These are phyloP conservation scores for Lepus townsendii DNA, from an alignment of 2,797 vertebrate species.

Conservation along the genomic window DNA sequence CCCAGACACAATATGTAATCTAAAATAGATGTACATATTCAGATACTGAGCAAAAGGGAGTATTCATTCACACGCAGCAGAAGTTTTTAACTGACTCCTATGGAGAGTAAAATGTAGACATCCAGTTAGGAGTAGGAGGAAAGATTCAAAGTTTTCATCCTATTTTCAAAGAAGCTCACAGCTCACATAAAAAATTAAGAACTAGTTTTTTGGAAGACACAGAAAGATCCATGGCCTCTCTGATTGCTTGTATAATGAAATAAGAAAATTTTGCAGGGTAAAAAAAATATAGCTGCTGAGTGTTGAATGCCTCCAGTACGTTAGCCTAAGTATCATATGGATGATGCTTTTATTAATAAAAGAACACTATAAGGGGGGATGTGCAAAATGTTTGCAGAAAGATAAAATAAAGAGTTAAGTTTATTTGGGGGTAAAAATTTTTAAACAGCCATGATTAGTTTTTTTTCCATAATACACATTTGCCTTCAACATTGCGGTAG, in stretches of 20 bases:
- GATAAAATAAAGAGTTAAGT: too few relatives aligned
- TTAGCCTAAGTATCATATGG: neutral
- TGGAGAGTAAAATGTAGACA: neutral
- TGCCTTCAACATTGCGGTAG: too few relatives aligned
- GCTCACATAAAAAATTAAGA: slow-evolving; percentile 28
- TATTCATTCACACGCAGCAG: too few relatives aligned
- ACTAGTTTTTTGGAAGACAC: neutral
- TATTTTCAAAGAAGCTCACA: slow-evolving; percentile 28
- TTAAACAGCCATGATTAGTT: too few relatives aligned
- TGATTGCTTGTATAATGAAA: neutral
- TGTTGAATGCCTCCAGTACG: neutral
- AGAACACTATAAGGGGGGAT: neutral
- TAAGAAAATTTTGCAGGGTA: neutral
- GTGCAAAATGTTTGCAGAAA: too few relatives aligned
- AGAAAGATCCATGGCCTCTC: neutral
- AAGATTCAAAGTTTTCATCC: neutral
- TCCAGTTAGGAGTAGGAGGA: neutral
- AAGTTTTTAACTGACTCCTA: neutral
- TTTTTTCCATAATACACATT: too few relatives aligned
- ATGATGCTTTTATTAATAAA: neutral
- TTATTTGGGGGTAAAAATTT: too few relatives aligned
- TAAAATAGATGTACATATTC: too few relatives aligned
- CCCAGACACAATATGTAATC: too few relatives aligned
- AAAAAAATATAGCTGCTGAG: neutral
- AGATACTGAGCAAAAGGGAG: too few relatives aligned